These are phyloP conservation scores for Darevskia mixta DNA, from an alignment of 2,797 vertebrate species.

Conservation along the genomic window DNA sequence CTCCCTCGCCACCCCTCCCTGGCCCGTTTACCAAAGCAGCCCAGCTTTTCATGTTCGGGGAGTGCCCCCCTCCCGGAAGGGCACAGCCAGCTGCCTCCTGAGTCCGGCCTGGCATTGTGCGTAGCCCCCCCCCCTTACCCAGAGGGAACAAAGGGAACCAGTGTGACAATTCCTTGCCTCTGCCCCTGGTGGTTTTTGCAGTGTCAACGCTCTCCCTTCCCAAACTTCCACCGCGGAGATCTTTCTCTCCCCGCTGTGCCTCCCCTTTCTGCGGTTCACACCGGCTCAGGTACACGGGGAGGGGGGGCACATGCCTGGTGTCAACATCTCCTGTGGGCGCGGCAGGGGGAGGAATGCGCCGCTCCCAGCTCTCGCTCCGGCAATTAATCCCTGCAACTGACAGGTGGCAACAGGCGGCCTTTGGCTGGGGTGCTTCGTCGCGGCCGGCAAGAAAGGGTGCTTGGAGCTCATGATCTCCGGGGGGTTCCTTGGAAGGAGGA, in stretches of 20 bases:
- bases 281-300: constrained; percentile 52
- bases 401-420: constrained; percentile 87
- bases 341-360: constrained; percentile 82
- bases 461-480: constrained; percentile 53
- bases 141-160: constrained; percentile 32
- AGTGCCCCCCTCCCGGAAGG: background rate
- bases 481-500: constrained; percentile 51
- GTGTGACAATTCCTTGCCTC: constrained; percentile 2
- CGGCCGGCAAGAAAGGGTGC: constrained; percentile 78
- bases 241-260: background rate
- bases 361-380: constrained; percentile 80
- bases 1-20: constrained; percentile 54
- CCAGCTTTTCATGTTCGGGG: background rate
- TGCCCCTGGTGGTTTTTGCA: background rate
- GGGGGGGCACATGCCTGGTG: constrained; percentile 80
- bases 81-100: constrained; percentile 32
- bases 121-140: constrained; percentile 22
- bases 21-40: constrained; percentile 54
- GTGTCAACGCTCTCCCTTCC: background rate
- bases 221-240: background rate
- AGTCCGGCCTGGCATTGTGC: background rate
- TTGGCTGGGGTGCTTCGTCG: constrained; percentile 74
- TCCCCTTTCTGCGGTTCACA: constrained; percentile 42
- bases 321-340: constrained; percentile 81
- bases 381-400: constrained; percentile 86